Percentiles rank a stretch among this genome's conserved stretches.
phyloP scores from a whole-genome alignment of 2,113 vertebrate genomes.

The Sinosuthora webbiana region DNA sequence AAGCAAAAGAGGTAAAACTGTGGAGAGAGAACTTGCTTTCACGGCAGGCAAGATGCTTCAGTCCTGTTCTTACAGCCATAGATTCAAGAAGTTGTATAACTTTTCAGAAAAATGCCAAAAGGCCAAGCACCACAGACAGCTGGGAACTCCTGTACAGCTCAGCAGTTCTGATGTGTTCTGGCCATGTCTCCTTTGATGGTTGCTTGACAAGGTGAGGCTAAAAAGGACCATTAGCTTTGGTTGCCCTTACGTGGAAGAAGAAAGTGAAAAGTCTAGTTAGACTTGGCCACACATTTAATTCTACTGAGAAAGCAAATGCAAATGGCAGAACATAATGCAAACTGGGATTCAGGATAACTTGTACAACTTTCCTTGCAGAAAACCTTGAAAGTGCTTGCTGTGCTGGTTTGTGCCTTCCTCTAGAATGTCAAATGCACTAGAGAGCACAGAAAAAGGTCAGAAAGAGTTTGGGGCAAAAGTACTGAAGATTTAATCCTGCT shows the following conservation, averaged over 20 bases:
- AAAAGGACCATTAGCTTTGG: not conserved
- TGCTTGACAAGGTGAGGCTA: not conserved
- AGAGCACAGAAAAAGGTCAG: not conserved
- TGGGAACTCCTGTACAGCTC: not conserved
- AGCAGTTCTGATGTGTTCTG: not conserved
- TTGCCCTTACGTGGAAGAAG: not conserved
- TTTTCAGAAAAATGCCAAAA: not conserved
- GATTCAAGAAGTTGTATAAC: not conserved
- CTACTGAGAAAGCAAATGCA: not conserved
- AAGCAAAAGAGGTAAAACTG: not conserved
- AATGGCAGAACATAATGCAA: not conserved
- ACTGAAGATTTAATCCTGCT: not conserved
- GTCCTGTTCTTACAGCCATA: not conserved
- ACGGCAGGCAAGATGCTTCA: accelerated
- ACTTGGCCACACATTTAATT: not conserved
- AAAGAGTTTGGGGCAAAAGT: conserved; percentile 4
- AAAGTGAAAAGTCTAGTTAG: not conserved
- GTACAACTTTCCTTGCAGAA: not conserved
- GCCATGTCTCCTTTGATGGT: not conserved
- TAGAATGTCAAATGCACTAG: not conserved
- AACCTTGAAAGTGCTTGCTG: not conserved
- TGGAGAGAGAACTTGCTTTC: not conserved
- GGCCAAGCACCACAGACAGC: not conserved
- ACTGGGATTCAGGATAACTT: not conserved
- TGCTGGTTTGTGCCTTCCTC: not conserved